Percentiles rank a stretch among this genome's conserved stretches.
Evolutionary conservation across 2,888 invertebrate species (phyloP).

Genomic region (Penaeus monodon): DNA sequence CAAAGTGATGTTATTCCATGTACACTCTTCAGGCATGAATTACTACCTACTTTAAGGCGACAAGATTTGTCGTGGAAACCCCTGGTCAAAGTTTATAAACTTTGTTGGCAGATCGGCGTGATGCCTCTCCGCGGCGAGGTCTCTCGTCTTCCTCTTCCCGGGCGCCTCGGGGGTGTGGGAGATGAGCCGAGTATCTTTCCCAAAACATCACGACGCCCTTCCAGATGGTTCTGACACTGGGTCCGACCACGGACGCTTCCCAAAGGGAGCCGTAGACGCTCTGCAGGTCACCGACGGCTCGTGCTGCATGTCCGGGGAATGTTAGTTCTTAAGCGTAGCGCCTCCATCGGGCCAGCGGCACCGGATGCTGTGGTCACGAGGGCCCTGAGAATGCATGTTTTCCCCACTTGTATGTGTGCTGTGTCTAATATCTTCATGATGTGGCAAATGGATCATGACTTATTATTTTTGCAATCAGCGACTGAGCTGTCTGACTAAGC

Average conservation of each 20-base stretch:
- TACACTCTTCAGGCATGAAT: not conserved
- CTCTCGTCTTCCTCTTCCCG: not conserved
- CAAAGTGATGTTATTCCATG: too few relatives aligned
- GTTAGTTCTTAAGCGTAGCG: conserved; percentile 5
- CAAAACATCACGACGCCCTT: conserved; percentile 48
- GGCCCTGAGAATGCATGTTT: not conserved
- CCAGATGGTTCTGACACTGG: conserved; percentile 45
- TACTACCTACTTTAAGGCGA: not conserved
- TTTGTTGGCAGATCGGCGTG: conserved; percentile 28
- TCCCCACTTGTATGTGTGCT: not conserved
- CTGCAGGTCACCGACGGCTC: conserved; percentile 48
- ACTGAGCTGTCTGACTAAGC: too few relatives aligned
- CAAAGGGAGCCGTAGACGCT: conserved; percentile 42
- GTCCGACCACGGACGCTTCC: conserved; percentile 33
- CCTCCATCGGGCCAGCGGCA: not conserved
- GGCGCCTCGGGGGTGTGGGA: conserved; percentile 55
- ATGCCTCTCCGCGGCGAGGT: conserved; percentile 40
- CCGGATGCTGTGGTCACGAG: not conserved
- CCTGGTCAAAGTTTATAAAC: too few relatives aligned
- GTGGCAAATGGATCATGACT: too few relatives aligned
- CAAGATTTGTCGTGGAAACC: not conserved
- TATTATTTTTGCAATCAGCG: too few relatives aligned
- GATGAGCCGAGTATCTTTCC: conserved; percentile 46
- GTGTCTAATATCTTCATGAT: too few relatives aligned
- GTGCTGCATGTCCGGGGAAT: conserved; percentile 43